A percentile compares a stretch with the other conserved stretches of the same genome.
Evolutionary conservation across 2,113 vertebrate species (phyloP).

Genomic region (Phalacrocorax aristotelis): DNA sequence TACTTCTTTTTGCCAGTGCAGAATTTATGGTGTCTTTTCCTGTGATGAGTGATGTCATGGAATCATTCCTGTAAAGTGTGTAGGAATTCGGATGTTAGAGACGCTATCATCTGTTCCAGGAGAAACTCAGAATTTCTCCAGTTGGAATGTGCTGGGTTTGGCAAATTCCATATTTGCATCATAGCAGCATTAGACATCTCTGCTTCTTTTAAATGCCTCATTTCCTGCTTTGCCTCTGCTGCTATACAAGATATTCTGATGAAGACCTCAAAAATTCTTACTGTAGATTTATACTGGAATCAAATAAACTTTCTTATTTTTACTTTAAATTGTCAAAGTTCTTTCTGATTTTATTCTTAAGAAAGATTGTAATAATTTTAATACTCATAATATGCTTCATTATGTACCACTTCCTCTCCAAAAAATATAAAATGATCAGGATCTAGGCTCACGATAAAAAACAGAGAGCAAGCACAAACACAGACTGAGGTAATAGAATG

Average conservation of each 20-base stretch:
- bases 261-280: background rate
- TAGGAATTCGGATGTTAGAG: background rate
- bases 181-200: background rate
- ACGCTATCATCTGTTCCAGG: background rate
- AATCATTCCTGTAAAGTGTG: background rate
- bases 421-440: background rate
- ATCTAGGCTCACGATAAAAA: background rate
- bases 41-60: background rate
- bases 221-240: background rate
- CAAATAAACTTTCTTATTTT: background rate
- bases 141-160: conserved; percentile 13
- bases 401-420: background rate
- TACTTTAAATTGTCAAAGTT: background rate
- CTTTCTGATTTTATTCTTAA: background rate
- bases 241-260: background rate
- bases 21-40: background rate
- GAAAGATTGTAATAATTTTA: background rate
- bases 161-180: background rate
- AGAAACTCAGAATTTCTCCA: background rate
- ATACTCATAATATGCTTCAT: background rate
- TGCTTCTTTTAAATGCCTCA: background rate
- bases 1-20: background rate
- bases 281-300: background rate
- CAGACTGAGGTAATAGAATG: background rate
- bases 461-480: background rate